A percentile compares a stretch with the other conserved stretches of the same genome.
Evolutionary conservation across 2,113 vertebrate genomes (phyloP).

Genomic region (Propithecus coquereli): DNA sequence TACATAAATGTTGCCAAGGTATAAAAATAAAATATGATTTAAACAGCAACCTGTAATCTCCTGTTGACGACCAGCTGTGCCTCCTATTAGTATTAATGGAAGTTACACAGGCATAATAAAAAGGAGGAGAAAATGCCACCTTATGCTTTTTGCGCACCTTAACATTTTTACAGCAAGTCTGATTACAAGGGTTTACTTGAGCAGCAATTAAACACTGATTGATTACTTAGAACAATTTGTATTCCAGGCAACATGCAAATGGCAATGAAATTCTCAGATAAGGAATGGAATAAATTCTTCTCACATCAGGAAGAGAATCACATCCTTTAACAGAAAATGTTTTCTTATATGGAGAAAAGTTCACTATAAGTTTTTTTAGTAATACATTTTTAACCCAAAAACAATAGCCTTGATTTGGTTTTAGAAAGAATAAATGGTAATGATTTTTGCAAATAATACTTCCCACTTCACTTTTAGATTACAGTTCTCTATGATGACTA

Average conservation of each 20-base stretch:
- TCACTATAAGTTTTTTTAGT: not conserved
- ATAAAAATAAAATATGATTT: slow-evolving; percentile 76
- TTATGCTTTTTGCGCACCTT: slow-evolving; percentile 73
- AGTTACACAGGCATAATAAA: slow-evolving; percentile 70
- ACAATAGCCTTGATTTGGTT: slow-evolving; percentile 8
- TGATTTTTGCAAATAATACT: slow-evolving; percentile 8
- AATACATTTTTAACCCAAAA: slow-evolving; percentile 18
- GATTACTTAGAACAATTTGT: slow-evolving; percentile 72
- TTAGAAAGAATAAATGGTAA: slow-evolving; percentile 3
- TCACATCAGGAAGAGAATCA: slow-evolving; percentile 28
- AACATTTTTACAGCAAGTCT: slow-evolving; percentile 72
- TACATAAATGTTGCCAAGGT: slow-evolving; percentile 68
- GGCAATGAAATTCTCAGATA: slow-evolving; percentile 61
- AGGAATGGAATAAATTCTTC: slow-evolving; percentile 59
- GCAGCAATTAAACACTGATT: slow-evolving; percentile 76
- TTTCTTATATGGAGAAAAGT: not conserved
- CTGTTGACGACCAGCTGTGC: slow-evolving; percentile 71
- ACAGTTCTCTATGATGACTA: not conserved
- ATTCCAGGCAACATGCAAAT: slow-evolving; percentile 74
- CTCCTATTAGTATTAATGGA: slow-evolving; percentile 77
- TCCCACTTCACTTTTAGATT: not conserved
- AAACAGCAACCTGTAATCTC: slow-evolving; percentile 73
- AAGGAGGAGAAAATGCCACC: slow-evolving; percentile 71
- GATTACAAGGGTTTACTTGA: slow-evolving; percentile 77
- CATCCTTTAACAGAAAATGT: not conserved